Percentiles rank a stretch among this genome's conserved stretches.
These are phyloP conservation scores for Protonemura montana DNA, from an alignment of 2,888 invertebrate genomes.

Conservation along the genomic window DNA sequence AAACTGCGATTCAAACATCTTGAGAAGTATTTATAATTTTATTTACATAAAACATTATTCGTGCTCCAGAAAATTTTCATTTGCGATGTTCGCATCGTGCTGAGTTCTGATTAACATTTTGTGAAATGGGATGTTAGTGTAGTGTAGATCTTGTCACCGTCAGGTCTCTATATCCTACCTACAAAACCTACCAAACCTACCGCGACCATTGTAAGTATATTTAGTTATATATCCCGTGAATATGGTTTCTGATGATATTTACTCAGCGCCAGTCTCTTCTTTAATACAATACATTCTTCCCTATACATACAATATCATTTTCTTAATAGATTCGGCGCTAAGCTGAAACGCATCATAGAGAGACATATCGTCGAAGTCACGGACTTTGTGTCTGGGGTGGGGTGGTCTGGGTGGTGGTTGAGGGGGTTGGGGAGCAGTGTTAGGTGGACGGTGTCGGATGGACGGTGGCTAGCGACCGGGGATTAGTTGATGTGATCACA, in stretches of 20 bases:
- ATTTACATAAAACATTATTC: constrained; percentile 7
- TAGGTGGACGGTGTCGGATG: neutral
- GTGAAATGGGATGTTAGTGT: neutral
- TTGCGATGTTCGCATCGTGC: constrained; percentile 2
- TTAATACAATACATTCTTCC: too few relatives aligned
- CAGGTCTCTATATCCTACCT: neutral
- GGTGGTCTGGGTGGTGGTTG: neutral
- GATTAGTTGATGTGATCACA: constrained; percentile 39
- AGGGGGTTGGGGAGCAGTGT: neutral
- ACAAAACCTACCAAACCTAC: too few relatives aligned
- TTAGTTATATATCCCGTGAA: too few relatives aligned
- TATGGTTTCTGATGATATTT: too few relatives aligned
- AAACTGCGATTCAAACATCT: neutral
- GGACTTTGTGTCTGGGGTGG: neutral
- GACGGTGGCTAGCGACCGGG: neutral
- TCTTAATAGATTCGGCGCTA: neutral
- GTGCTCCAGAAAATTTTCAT: constrained; percentile 7
- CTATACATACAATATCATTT: neutral
- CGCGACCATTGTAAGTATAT: too few relatives aligned
- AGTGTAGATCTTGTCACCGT: neutral
- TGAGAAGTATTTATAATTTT: constrained; percentile 7
- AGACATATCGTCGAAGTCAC: neutral
- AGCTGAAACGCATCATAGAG: neutral
- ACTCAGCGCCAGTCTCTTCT: neutral
- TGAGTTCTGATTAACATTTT: neutral